Conservation (phyloP, 2,113 vertebrate species). For the Crotalus viridis region DNA sequence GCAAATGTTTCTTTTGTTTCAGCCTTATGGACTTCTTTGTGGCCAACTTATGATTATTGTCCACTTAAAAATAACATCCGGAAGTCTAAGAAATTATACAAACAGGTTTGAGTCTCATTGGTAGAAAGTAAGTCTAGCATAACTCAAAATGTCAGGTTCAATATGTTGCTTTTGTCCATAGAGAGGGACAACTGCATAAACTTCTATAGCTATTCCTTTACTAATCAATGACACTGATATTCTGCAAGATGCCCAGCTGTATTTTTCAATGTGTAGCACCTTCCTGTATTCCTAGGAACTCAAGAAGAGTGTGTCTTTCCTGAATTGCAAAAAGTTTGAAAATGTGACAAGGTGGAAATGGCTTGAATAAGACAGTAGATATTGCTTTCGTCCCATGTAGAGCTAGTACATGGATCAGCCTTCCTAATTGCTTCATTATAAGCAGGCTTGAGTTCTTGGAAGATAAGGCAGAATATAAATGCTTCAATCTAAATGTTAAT, state of each 20-base stretch:
- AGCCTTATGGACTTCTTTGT: conserved; percentile 3
- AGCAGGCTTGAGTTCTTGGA: background rate
- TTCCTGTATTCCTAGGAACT: background rate
- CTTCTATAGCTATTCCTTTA: background rate
- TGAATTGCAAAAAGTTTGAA: background rate
- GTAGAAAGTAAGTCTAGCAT: background rate
- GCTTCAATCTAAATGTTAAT: background rate
- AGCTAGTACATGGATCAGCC: background rate
- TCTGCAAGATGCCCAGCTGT: background rate
- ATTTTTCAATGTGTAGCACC: background rate
- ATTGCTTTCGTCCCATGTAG: background rate
- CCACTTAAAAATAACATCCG: background rate
- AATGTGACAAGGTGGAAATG: background rate
- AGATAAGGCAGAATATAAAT: background rate
- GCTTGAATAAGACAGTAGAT: background rate
- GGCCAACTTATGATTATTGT: background rate
- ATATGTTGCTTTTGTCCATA: background rate
- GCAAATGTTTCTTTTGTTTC: background rate
- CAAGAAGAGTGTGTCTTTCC: background rate
- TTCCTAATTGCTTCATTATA: background rate
- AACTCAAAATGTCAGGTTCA: background rate
- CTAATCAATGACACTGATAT: background rate
- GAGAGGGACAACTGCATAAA: background rate
- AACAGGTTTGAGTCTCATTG: background rate
- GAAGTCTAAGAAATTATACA: background rate